Conservation (phyloP, 2,797 vertebrate species). For the Knipowitschia caucasica region DNA sequence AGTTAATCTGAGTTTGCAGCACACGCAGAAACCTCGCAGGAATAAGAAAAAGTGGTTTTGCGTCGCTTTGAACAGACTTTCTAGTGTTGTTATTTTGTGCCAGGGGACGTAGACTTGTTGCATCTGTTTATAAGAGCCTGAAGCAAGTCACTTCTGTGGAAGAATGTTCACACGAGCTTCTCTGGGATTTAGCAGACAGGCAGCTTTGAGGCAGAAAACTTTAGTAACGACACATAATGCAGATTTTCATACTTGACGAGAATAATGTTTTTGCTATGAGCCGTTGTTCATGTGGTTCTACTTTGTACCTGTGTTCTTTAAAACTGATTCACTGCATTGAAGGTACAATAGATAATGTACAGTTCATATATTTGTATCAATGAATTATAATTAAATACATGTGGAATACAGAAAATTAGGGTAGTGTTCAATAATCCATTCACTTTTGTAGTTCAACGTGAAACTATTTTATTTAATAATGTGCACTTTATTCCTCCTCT, state of each 20-base stretch:
- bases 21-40: conserved; percentile 19
- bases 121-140: conserved; percentile 49
- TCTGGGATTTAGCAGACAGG: conserved; percentile 28
- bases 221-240: conserved; percentile 16
- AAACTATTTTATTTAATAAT: too few relatives aligned
- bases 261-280: neutral
- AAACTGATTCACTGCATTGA: too few relatives aligned
- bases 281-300: too few relatives aligned
- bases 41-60: conserved; percentile 35
- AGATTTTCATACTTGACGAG: conserved; percentile 1
- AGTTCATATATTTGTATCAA: too few relatives aligned
- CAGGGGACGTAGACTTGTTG: conserved; percentile 38
- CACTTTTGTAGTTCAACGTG: too few relatives aligned
- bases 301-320: neutral
- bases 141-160: conserved; percentile 39
- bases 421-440: too few relatives aligned
- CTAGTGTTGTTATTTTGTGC: conserved; percentile 35
- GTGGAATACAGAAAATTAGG: too few relatives aligned
- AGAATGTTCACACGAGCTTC: conserved; percentile 40
- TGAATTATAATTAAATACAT: too few relatives aligned
- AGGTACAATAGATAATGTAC: too few relatives aligned
- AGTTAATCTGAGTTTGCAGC: conserved; percentile 14
- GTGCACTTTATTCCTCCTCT: too few relatives aligned
- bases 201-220: conserved; percentile 29
- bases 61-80: conserved; percentile 37